These are phyloP conservation scores for Chouioia cunea DNA, from an alignment of 2,888 invertebrate genomes.

Conservation along the genomic window DNA sequence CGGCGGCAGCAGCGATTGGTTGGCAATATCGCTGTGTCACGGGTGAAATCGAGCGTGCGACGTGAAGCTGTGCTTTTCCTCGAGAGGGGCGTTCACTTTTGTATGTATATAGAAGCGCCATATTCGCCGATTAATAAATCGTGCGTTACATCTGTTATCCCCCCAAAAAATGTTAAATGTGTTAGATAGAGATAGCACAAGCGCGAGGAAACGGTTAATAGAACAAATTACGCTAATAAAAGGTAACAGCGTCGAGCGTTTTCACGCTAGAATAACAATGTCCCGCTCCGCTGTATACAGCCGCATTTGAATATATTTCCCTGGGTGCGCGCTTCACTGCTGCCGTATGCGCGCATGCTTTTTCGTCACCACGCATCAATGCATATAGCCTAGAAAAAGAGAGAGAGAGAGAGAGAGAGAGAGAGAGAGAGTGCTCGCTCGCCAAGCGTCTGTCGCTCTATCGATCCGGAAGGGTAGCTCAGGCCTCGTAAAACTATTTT, in stretches of 20 bases:
- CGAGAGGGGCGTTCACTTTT: conserved; percentile 35
- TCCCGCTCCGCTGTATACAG: conserved; percentile 42
- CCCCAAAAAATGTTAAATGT: no score
- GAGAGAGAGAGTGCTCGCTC: background rate
- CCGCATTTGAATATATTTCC: conserved; percentile 42
- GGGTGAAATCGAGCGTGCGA: conserved; percentile 63
- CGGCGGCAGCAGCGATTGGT: no score
- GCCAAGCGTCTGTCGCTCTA: conserved; percentile 37
- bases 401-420: no score
- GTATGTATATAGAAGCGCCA: background rate
- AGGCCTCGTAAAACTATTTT: background rate
- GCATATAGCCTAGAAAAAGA: conserved; percentile 51
- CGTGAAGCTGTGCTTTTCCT: conserved; percentile 57
- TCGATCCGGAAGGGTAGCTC: conserved; percentile 35
- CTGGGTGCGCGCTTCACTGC: conserved; percentile 39
- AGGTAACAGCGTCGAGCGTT: conserved; percentile 62
- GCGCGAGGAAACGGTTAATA: conserved; percentile 34
- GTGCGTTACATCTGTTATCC: background rate
- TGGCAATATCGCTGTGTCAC: conserved; percentile 53
- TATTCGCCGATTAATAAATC: background rate
- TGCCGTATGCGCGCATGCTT: conserved; percentile 59
- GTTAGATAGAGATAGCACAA: background rate
- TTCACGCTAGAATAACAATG: conserved; percentile 68
- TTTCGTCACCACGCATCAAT: conserved; percentile 62
- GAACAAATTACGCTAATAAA: conserved; percentile 60